These are phyloP conservation scores for Selenia dentaria DNA, from an alignment of 2,888 invertebrate species.

Conservation along the genomic window DNA sequence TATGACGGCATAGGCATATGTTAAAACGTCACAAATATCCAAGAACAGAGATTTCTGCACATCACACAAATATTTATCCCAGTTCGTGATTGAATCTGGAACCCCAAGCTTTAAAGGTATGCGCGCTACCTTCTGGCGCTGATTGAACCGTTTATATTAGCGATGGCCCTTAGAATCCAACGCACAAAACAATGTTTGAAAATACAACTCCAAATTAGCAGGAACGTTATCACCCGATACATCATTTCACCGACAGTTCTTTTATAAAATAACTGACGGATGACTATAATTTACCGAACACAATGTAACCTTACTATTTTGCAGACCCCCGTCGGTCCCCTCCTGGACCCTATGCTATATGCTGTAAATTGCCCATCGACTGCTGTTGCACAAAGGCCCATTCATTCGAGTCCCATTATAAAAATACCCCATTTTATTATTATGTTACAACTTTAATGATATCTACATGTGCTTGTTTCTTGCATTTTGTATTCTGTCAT, in stretches of 20 bases:
- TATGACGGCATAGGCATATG: too few species aligned
- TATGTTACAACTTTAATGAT: constrained; percentile 80
- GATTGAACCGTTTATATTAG: too few species aligned
- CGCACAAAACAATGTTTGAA: background rate
- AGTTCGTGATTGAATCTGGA: too few species aligned
- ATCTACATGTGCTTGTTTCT: constrained; percentile 49
- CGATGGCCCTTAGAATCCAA: too few species aligned
- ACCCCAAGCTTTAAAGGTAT: too few species aligned
- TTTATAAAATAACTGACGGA: constrained; percentile 59
- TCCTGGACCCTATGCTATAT: constrained; percentile 52
- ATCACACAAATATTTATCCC: too few species aligned
- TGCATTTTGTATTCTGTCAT: constrained; percentile 35
- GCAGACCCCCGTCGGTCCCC: constrained; percentile 59
- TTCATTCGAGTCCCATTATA: constrained; percentile 76
- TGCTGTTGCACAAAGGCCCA: constrained; percentile 59
- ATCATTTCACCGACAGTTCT: constrained; percentile 46
- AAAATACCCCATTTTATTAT: constrained; percentile 69
- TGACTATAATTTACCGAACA: constrained; percentile 71
- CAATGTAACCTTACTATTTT: constrained; percentile 54
- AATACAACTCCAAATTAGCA: constrained; percentile 23
- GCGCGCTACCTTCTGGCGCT: too few species aligned
- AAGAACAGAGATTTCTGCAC: too few species aligned
- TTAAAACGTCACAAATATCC: too few species aligned
- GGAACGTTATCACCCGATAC: constrained; percentile 44
- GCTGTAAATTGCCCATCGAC: constrained; percentile 68